Base-by-base conservation (phyloP, 2,113 vertebrate genomes). In the Chaetorhynchus papuensis region DNA sequence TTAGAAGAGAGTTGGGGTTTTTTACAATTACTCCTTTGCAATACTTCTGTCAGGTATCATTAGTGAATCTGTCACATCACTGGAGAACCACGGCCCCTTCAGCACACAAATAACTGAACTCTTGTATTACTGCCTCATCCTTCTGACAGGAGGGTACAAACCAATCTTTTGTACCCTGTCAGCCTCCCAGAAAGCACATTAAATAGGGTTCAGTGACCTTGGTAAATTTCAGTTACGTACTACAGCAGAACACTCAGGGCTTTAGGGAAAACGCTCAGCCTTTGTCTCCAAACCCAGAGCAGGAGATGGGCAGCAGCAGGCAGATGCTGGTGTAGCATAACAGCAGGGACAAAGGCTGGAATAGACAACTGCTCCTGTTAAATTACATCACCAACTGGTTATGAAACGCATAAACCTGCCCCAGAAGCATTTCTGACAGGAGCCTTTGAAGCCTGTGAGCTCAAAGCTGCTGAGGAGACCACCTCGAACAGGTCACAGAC, bases 11-110 rank as follows among this genome's bases (percentile, higher is more conserved):
- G 35, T 28, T 50, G 26, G 26, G 9, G 1, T 6, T 35, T 83
- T 83, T 82, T 90, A 96, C 92, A 98, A 97, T 96, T 94, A 93
- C 72, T 97, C 93, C 96, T 98, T 98, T 97, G 97, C 97, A 97
- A 98, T 92, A 97, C 77, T 97, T 96, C 97, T 97, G 98, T 98
- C 98, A 98, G 97, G 94, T 98, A 97, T 97, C 53, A 98, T 99
- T 98, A 98, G 96, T 13, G 59, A 90, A 97, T 95, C 94, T 97
- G 95, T 98, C 98, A 94, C 94, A 97, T 98, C 95, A 86, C 89
- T 90, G 93, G 96, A 97, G 90, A 98, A 81, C 78, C 83, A 89
- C 2, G 23, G 96, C 82, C 93, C 91, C 92, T 90, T 71, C 96
- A 98, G 95, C 96, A 94, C 91, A 97, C 90, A 95, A 96, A 96